Percentiles rank a stretch among this genome's conserved stretches.
Conservation (phyloP, 1,140 invertebrate species). For the Bactericera cockerelli region DNA sequence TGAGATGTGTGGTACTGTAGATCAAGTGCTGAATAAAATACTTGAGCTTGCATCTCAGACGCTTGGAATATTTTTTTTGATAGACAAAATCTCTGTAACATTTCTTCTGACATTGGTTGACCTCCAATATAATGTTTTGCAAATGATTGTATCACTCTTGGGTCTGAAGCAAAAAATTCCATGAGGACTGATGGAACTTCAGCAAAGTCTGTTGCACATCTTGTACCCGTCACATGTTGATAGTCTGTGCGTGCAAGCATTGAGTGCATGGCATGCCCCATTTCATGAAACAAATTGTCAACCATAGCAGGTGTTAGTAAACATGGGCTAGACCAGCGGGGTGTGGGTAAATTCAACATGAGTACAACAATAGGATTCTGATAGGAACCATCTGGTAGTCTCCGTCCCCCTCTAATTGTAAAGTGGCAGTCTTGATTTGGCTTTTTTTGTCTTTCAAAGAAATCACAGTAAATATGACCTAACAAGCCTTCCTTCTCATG, state of each 20-base stretch:
- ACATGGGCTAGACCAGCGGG: constrained; percentile 56
- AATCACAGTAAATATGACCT: constrained; percentile 95
- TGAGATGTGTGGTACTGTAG: constrained; percentile 65
- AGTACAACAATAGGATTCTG: constrained; percentile 88
- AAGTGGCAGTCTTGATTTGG: constrained; percentile 97
- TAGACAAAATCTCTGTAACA: constrained; percentile 59
- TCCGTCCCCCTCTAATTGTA: constrained; percentile 86
- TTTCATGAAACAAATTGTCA: constrained; percentile 97
- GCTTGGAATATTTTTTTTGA: constrained; percentile 75
- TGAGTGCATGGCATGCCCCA: constrained; percentile 98
- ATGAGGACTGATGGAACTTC: constrained; percentile 96
- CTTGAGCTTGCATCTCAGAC: constrained; percentile 82
- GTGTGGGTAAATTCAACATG: constrained; percentile 70
- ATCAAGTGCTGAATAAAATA: constrained; percentile 77
- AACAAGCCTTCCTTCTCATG: constrained; percentile 61
- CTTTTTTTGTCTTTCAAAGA: constrained; percentile 79
- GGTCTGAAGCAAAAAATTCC: constrained; percentile 93
- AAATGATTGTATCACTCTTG: constrained; percentile 68
- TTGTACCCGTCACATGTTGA: constrained; percentile 93
- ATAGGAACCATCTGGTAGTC: constrained; percentile 62
- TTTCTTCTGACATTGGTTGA: constrained; percentile 58
- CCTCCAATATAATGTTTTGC: constrained; percentile 83
- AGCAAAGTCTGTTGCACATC: constrained; percentile 94
- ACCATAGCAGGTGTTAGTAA: constrained; percentile 67
- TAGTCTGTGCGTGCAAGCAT: constrained; percentile 90